Evolutionary conservation across 92 coral and sea anemone species (phyloP).

Genomic region (Zoanthus gigantus): DNA sequence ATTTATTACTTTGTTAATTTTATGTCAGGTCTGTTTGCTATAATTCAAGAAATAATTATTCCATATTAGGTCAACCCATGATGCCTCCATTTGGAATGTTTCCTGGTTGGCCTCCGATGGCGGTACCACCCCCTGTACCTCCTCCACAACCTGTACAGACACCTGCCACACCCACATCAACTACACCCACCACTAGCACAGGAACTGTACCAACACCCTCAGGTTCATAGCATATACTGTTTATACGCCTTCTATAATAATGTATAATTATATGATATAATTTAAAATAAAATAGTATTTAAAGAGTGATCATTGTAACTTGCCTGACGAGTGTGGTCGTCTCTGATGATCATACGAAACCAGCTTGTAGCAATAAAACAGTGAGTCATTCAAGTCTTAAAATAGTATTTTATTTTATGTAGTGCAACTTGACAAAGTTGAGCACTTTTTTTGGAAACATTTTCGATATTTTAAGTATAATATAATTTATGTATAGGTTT

Average conservation of each 20-base stretch:
- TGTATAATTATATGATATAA: background rate
- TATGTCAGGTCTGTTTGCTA: background rate
- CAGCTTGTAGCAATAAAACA: too few relatives aligned
- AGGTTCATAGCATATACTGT: background rate
- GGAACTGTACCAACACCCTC: slow-evolving; percentile 60
- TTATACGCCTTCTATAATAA: background rate
- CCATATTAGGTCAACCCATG: slow-evolving; percentile 57
- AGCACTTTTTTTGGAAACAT: too few relatives aligned
- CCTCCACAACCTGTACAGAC: slow-evolving; percentile 66
- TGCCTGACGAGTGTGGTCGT: too few relatives aligned
- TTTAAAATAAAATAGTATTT: too few relatives aligned
- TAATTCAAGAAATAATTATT: background rate
- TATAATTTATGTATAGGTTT: too few relatives aligned
- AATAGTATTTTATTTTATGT: too few relatives aligned
- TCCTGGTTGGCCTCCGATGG: slow-evolving; percentile 93
- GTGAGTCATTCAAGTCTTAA: too few relatives aligned
- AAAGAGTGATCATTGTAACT: too few relatives aligned
- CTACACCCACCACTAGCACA: slow-evolving; percentile 67
- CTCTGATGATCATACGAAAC: too few relatives aligned
- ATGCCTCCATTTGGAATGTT: slow-evolving; percentile 81
- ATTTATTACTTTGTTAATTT: background rate
- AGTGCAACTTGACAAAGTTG: too few relatives aligned
- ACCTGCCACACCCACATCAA: slow-evolving; percentile 51
- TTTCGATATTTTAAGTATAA: too few relatives aligned
- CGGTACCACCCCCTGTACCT: slow-evolving; percentile 66